phyloP scores from a whole-genome alignment of 2,113 vertebrate genomes.

The Vicugna pacos region DNA sequence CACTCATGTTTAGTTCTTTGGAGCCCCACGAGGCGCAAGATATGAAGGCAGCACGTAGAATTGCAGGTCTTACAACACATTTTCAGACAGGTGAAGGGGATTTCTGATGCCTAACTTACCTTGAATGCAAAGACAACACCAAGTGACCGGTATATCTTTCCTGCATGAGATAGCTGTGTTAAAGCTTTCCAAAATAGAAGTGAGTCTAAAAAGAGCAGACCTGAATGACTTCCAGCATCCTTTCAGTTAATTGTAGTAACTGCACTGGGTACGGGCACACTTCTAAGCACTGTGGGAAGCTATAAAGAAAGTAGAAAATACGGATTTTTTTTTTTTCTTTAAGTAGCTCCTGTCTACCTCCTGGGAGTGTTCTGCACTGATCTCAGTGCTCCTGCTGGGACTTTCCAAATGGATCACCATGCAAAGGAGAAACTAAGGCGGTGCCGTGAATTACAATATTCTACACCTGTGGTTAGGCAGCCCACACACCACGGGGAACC shows the following conservation, averaged over 20 bases:
- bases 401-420: not conserved
- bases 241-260: not conserved
- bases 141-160: not conserved
- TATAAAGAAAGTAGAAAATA: not conserved
- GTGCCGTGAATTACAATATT: not conserved
- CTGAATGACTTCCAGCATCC: not conserved
- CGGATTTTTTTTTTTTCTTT: not conserved
- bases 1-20: not conserved
- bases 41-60: not conserved
- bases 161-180: not conserved
- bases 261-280: not conserved
- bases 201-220: not conserved
- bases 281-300: not conserved
- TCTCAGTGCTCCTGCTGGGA: not conserved
- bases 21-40: not conserved
- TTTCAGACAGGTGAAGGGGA: not conserved
- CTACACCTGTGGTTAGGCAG: not conserved
- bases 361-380: not conserved
- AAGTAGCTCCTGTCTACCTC: not conserved
- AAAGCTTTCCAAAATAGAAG: conserved; percentile 12
- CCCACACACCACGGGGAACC: accelerated
- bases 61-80: not conserved
- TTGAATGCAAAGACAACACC: not conserved
- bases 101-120: not conserved
- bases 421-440: not conserved